Evolutionary conservation across 1,140 invertebrate species (phyloP).

Genomic region (Papilio polyxenes): DNA sequence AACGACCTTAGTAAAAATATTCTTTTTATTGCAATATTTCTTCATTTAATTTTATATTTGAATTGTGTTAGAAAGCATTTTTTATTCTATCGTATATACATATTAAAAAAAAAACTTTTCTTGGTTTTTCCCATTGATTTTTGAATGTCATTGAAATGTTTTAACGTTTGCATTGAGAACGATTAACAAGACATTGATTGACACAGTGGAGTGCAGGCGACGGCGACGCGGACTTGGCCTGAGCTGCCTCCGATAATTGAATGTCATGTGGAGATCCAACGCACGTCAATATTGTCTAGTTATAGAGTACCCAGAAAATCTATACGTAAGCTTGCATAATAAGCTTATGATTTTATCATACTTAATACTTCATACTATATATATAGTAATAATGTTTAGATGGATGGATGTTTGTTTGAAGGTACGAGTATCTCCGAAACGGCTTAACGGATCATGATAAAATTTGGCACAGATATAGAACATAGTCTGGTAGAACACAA

Average conservation of each 20-base stretch:
- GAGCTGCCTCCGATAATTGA: background rate
- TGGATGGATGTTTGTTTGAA: no score
- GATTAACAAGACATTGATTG: constrained; percentile 12
- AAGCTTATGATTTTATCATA: background rate
- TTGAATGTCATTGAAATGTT: background rate
- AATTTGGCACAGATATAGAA: no score
- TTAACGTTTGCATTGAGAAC: background rate
- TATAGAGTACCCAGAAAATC: background rate
- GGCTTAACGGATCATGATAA: no score
- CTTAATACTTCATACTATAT: no score
- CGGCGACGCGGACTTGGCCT: background rate
- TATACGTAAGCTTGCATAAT: background rate
- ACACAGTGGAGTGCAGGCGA: background rate
- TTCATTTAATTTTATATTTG: no score
- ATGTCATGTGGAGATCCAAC: constrained; percentile 1
- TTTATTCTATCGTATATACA: no score
- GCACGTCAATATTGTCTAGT: background rate
- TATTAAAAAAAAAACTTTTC: background rate
- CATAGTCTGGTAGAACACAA: no score
- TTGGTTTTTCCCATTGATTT: background rate
- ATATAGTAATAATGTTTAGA: no score
- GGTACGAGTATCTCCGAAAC: no score
- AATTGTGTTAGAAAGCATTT: no score
- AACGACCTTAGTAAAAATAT: no score
- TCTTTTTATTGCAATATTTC: no score